These are phyloP conservation scores for Florisuga fusca DNA, from an alignment of 2,797 vertebrate species.

Conservation along the genomic window DNA sequence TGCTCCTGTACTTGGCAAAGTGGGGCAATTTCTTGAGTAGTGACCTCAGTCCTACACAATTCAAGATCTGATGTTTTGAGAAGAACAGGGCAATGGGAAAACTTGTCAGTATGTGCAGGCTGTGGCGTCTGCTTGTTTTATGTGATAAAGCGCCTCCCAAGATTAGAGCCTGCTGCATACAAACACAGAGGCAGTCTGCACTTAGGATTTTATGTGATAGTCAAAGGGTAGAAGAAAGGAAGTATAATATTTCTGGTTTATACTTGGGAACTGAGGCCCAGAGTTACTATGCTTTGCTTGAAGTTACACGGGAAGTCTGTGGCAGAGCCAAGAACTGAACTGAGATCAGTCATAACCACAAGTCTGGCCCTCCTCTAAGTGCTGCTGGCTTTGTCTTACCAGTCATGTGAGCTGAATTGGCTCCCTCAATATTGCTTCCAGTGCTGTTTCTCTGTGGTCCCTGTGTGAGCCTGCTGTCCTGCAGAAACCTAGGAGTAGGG, in stretches of 20 bases:
- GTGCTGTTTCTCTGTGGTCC: neutral
- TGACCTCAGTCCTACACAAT: neutral
- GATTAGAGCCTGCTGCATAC: neutral
- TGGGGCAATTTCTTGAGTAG: neutral
- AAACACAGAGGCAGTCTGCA: neutral
- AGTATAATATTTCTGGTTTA: neutral
- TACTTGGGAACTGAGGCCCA: neutral
- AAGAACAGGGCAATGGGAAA: conserved; percentile 1
- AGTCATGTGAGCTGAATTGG: conserved; percentile 27
- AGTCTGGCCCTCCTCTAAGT: conserved; percentile 37
- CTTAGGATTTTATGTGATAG: neutral
- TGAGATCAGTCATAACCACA: conserved; percentile 27
- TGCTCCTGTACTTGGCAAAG: conserved; percentile 7
- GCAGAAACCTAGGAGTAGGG: neutral
- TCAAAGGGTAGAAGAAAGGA: neutral
- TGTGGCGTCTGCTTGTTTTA: conserved; percentile 28
- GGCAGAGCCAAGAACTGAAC: conserved; percentile 39
- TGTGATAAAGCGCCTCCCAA: conserved; percentile 14
- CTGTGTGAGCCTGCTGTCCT: neutral
- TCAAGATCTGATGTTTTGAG: neutral
- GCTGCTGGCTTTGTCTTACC: conserved; percentile 32
- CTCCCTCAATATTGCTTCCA: neutral
- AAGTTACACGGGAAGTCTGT: conserved; percentile 42
- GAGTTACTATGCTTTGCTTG: neutral
- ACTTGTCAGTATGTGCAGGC: neutral